Evolutionary conservation across 2,113 vertebrate species (phyloP).

Genomic region (Crypturellus undulatus): DNA sequence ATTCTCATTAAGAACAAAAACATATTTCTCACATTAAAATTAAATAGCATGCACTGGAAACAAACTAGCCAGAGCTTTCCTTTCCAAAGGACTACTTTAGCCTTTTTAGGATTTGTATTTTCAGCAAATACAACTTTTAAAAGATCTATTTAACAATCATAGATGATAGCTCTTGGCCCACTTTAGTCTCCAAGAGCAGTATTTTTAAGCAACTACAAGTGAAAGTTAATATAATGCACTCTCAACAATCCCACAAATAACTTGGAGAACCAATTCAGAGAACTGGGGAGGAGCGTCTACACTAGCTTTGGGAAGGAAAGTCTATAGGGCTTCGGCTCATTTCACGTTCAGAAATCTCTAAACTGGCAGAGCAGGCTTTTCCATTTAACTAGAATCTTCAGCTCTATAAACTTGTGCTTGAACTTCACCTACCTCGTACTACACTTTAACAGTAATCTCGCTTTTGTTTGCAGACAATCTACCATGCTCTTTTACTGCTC

Average conservation of each 20-base stretch:
- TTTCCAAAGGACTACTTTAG: background rate
- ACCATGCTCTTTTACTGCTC: constrained; percentile 13
- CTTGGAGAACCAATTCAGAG: background rate
- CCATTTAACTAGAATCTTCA: constrained; percentile 18
- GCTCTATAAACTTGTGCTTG: constrained; percentile 45
- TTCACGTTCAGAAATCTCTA: background rate
- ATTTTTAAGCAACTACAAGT: background rate
- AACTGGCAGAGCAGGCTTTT: background rate
- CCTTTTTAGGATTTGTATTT: background rate
- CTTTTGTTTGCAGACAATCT: constrained; percentile 48
- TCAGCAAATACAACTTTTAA: background rate
- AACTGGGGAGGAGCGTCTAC: background rate
- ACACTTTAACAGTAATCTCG: constrained; percentile 12
- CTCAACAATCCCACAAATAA: background rate
- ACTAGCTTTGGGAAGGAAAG: background rate
- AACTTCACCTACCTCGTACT: constrained; percentile 7
- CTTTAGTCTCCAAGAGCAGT: background rate
- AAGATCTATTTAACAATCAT: background rate
- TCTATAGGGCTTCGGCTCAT: fast-evolving
- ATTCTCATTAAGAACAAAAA: constrained; percentile 3
- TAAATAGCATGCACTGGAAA: background rate
- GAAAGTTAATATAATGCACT: background rate
- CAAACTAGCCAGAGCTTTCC: background rate
- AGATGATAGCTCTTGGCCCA: background rate
- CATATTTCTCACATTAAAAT: constrained; percentile 8